Conservation (phyloP, 2,888 invertebrate species). For the Camptogramma bilineatum region DNA sequence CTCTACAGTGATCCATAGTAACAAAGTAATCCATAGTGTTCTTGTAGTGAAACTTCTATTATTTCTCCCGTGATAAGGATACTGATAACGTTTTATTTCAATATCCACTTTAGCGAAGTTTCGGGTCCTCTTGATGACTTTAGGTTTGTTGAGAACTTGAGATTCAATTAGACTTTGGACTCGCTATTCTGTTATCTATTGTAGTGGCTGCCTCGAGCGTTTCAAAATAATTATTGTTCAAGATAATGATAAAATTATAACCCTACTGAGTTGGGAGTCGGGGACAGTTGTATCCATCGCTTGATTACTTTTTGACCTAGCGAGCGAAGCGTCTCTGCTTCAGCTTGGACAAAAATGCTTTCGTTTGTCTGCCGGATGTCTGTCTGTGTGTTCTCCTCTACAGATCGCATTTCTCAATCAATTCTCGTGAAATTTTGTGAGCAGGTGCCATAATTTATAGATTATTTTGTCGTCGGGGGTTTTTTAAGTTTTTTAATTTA, state of each 20-base stretch:
- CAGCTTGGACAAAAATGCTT: too few relatives aligned
- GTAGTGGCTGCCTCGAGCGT: constrained; percentile 13
- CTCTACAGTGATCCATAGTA: not conserved
- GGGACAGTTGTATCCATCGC: not conserved
- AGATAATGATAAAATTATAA: constrained; percentile 11
- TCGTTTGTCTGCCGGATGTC: too few relatives aligned
- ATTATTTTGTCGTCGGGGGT: too few relatives aligned
- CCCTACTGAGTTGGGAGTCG: not conserved
- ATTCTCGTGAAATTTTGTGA: too few relatives aligned
- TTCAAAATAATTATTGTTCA: constrained; percentile 12
- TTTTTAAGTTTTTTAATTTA: too few relatives aligned
- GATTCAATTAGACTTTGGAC: constrained; percentile 33
- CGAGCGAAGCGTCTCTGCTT: too few relatives aligned
- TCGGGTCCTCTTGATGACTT: constrained; percentile 30
- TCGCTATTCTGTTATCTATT: constrained; percentile 25
- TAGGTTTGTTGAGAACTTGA: constrained; percentile 33
- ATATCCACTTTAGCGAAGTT: constrained; percentile 33
- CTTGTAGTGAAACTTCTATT: constrained; percentile 11
- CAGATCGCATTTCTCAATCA: too few relatives aligned
- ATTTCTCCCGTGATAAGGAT: constrained; percentile 18
- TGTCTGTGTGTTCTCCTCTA: too few relatives aligned
- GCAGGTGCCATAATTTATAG: too few relatives aligned
- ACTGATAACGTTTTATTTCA: constrained; percentile 36
- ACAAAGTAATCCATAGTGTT: not conserved
- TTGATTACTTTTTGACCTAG: not conserved